phyloP scores from a whole-genome alignment of 2,113 vertebrate genomes.

The Dipodomys merriami region DNA sequence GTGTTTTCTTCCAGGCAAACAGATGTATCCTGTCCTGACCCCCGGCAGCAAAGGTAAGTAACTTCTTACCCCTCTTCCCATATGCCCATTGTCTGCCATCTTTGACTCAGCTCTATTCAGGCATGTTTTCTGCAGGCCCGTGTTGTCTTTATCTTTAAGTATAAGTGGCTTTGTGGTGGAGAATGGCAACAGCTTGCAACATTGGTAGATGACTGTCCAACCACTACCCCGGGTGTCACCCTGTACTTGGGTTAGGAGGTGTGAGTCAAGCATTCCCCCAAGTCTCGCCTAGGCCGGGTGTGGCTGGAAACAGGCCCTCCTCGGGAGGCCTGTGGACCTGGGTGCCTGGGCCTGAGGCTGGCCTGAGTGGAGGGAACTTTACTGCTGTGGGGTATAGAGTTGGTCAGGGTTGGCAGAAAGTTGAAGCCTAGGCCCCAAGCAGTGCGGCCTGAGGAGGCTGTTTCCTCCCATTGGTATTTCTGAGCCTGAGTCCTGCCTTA shows the following conservation, averaged over 20 bases:
- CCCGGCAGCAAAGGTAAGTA: conserved; percentile 70
- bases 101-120: neutral
- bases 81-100: neutral
- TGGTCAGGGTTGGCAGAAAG: neutral
- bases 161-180: neutral
- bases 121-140: neutral
- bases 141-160: neutral
- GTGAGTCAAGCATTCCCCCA: neutral
- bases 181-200: neutral
- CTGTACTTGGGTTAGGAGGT: fast-evolving
- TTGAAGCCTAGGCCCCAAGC: neutral
- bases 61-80: neutral
- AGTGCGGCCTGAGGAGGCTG: neutral
- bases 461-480: neutral
- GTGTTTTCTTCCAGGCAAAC: conserved; percentile 71
- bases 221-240: neutral
- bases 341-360: neutral
- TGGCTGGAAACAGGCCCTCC: fast-evolving
- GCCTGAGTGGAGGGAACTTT: neutral
- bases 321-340: neutral
- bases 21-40: conserved; percentile 47
- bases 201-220: neutral
- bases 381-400: neutral
- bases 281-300: fast-evolving
- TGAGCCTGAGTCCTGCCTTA: conserved; percentile 35